These are phyloP conservation scores for Pollachius pollachius DNA, from an alignment of 2,113 vertebrate genomes.

Conservation along the genomic window DNA sequence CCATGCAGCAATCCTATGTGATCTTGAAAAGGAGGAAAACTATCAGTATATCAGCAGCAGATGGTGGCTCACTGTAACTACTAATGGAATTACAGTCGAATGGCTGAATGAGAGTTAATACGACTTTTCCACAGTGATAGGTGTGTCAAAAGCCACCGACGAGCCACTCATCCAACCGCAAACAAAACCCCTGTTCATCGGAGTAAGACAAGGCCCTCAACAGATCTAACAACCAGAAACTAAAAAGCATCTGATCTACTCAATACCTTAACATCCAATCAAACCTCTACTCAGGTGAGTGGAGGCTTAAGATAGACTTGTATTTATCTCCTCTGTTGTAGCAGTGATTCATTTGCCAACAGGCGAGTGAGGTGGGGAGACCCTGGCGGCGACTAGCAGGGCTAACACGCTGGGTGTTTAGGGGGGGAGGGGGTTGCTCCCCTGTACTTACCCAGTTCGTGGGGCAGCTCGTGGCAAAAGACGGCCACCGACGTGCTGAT, in stretches of 20 bases:
- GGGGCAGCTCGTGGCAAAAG: constrained; percentile 97
- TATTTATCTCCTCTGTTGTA: not conserved
- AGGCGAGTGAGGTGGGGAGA: not conserved
- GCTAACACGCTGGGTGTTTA: not conserved
- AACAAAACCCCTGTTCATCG: constrained; percentile 25
- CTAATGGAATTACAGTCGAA: no score
- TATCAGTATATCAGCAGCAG: no score
- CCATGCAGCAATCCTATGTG: no score
- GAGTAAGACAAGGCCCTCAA: not conserved
- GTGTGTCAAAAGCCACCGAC: constrained; percentile 29
- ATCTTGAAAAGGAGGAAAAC: no score
- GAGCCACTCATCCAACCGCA: constrained; percentile 22
- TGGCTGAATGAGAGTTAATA: not conserved
- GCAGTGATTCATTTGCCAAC: not conserved
- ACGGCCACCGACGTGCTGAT: constrained; percentile 98
- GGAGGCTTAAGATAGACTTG: not conserved
- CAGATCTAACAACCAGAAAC: not conserved
- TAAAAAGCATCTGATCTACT: not conserved
- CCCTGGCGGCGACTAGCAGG: not conserved
- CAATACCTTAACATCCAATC: not conserved
- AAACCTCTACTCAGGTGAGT: constrained; percentile 8
- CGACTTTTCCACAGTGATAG: not conserved
- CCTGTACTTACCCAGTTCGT: constrained; percentile 91
- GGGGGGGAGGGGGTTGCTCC: not conserved
- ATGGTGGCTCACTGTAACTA: no score